Percentiles rank a stretch among this genome's conserved stretches.
These are phyloP conservation scores for Nymphalis c-album DNA, from an alignment of 2,888 invertebrate species.

Conservation along the genomic window DNA sequence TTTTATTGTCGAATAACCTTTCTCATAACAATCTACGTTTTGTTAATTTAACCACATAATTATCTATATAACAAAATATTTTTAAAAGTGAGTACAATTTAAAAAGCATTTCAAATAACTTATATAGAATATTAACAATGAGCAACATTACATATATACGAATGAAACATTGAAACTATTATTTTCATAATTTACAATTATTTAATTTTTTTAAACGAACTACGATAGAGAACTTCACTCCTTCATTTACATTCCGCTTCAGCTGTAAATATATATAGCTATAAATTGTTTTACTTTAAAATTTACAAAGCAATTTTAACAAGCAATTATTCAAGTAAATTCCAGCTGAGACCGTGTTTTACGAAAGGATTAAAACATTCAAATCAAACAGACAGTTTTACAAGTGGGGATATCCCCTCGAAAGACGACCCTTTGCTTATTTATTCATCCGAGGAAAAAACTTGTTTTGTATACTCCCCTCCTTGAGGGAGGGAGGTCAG, in stretches of 20 bases:
- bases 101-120: no score
- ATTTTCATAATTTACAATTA: no score
- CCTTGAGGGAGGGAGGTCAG: constrained; percentile 53
- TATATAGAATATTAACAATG: no score
- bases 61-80: no score
- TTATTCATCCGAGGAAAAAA: constrained; percentile 79
- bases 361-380: constrained; percentile 79
- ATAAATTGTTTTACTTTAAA: background rate
- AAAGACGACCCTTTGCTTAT: constrained; percentile 73
- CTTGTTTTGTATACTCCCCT: constrained; percentile 78
- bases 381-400: constrained; percentile 72
- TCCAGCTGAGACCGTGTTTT: constrained; percentile 61
- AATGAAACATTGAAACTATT: no score
- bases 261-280: background rate
- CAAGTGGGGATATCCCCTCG: constrained; percentile 65
- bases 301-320: constrained; percentile 31
- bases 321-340: constrained; percentile 39
- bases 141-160: no score
- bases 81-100: no score
- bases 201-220: no score
- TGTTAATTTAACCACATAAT: background rate
- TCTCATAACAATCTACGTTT: background rate
- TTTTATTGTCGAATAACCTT: constrained; percentile 21
- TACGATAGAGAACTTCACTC: no score
- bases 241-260: no score